Percentiles rank a stretch among this genome's conserved stretches.
These are phyloP conservation scores for Ectropis grisescens DNA, from an alignment of 1,140 invertebrate genomes.

Conservation along the genomic window DNA sequence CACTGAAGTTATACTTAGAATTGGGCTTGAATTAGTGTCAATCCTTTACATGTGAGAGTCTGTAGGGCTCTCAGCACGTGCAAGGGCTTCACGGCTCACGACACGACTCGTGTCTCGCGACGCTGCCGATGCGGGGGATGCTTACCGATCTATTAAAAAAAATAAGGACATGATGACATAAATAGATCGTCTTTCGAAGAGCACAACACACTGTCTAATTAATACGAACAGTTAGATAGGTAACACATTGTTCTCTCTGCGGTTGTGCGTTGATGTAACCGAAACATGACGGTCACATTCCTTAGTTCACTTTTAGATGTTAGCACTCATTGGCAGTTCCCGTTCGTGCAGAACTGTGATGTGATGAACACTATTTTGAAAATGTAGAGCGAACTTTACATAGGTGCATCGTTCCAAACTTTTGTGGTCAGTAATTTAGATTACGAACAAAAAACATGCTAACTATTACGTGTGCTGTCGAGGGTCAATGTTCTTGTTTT, in stretches of 20 bases:
- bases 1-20: background rate
- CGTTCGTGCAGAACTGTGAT: slow-evolving; percentile 1
- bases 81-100: slow-evolving; percentile 43
- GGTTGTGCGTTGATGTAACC: slow-evolving; percentile 61
- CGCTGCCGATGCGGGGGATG: slow-evolving; percentile 58
- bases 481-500: slow-evolving; percentile 57
- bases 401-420: slow-evolving; percentile 12
- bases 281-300: slow-evolving; percentile 68
- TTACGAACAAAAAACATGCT: slow-evolving; percentile 63
- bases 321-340: slow-evolving; percentile 25
- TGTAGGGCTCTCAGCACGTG: slow-evolving; percentile 37
- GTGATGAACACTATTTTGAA: background rate
- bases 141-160: slow-evolving; percentile 65
- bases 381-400: no score
- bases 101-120: slow-evolving; percentile 48
- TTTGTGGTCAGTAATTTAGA: slow-evolving; percentile 36
- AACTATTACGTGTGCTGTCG: slow-evolving; percentile 57
- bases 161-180: slow-evolving; percentile 67
- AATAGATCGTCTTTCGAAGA: slow-evolving; percentile 57
- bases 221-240: slow-evolving; percentile 27
- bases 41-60: slow-evolving; percentile 4
- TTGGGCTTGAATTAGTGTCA: slow-evolving; percentile 4
- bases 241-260: slow-evolving; percentile 29
- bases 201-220: slow-evolving; percentile 32
- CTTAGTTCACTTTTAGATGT: slow-evolving; percentile 52